Evolutionary conservation across 2,888 invertebrate genomes (phyloP).

Genomic region (Ornithoptera alexandrae): DNA sequence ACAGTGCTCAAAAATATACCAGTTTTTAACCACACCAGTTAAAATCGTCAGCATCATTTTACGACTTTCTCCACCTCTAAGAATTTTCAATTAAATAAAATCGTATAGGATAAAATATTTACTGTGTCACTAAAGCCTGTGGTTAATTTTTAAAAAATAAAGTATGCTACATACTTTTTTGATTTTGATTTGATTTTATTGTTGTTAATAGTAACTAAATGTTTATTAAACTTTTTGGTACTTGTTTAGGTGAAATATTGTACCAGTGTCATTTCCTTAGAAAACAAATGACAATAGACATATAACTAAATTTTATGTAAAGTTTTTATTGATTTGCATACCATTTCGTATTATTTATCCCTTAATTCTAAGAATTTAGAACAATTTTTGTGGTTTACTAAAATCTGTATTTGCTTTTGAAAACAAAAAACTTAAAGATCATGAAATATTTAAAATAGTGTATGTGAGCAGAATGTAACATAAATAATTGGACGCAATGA

Average conservation of each 20-base stretch:
- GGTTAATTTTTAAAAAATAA: too few relatives aligned
- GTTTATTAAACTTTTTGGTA: not conserved
- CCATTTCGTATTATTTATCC: constrained; percentile 8
- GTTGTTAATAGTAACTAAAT: not conserved
- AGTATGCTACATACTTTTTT: too few relatives aligned
- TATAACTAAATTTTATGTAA: constrained; percentile 20
- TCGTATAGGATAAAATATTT: too few relatives aligned
- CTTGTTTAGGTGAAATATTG: constrained; percentile 6
- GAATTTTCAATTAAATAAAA: too few relatives aligned
- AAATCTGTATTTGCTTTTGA: not conserved
- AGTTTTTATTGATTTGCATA: constrained; percentile 21
- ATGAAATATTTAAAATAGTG: constrained; percentile 9
- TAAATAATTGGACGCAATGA: constrained; percentile 24
- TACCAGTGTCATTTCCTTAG: not conserved
- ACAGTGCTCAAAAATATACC: too few relatives aligned
- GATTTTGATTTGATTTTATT: not conserved
- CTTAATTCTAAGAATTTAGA: constrained; percentile 4
- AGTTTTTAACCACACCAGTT: too few relatives aligned
- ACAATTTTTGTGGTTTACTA: constrained; percentile 20
- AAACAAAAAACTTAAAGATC: not conserved
- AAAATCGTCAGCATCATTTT: too few relatives aligned
- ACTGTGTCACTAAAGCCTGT: too few relatives aligned
- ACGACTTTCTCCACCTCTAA: too few relatives aligned
- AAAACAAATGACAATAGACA: constrained; percentile 24
- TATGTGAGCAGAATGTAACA: not conserved